Base-by-base conservation (phyloP, 2,797 vertebrate species). In the Perodicticus potto region DNA sequence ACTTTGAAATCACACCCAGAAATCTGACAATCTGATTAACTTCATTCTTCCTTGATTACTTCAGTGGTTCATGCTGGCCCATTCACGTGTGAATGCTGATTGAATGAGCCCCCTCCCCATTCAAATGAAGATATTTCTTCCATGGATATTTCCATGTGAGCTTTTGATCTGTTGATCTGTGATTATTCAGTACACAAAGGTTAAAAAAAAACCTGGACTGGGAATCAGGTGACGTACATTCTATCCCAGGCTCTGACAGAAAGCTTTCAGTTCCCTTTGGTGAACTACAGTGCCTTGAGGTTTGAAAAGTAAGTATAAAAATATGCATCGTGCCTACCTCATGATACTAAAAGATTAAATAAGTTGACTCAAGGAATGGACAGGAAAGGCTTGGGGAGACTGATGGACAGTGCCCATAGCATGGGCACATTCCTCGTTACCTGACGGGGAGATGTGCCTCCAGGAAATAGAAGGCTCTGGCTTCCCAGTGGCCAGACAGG, bases 401-500 rank as follows among this genome's bases (percentile, higher is more conserved):
- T 6, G 59, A 11, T 32, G 63, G 82, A 83, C 3, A 86, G 43
- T n/a, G 61, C 13, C 43, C 37, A 43, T 6, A 69, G 34, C 17
- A 40, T 7, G 1, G 27, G 57, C 32, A n/a, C 22, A n/a, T 32
- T 97, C 98, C 95, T 98, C 67, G 98, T 98, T 98, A 99, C 99
- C 99, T 95, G 99, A 99, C 57, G 99, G 99, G 96, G 99, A 99
- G 99, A 99, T 99, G 98, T 99, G 99, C 98, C 99, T 99, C 99
- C 99, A 99, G 96, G 99, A 99, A 98, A 99, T 99, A 97, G 99
- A 99, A 72, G 99, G 99, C 97, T 99, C 99, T 8, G 99, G 99
- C 97, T 99, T 99, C 88, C 99, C 99, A 34, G 99, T 99, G 98
- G 99, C 99, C 98, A 99, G 98, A 94, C 99, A 99, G 98, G 99